Base-by-base conservation (phyloP, 1,140 invertebrate genomes). In the Cardiocondyla obscurior region DNA sequence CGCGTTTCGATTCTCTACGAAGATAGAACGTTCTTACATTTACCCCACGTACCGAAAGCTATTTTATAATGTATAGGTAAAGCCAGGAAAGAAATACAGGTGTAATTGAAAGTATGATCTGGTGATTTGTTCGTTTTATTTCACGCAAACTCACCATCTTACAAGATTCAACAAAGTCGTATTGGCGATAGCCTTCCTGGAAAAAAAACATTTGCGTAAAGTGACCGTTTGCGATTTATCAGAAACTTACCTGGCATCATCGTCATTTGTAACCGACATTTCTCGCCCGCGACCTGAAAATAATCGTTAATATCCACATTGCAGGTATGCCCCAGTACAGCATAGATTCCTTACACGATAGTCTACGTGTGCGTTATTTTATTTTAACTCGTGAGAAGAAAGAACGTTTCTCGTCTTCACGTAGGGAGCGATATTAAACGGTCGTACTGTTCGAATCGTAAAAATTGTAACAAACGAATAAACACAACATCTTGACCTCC, bases 1-100 rank as follows among this genome's bases (percentile, higher is more conserved):
- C 51, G 33, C 22, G 10, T 42, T 73, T 39, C 51, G 16, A 73
- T 72, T 69, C 44, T 87, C 77, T 82, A 57, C 57, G 67, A 89
- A 85, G 82, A 88, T 85, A 84, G 65, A 85, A 87, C n/a, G 14
- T 86, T 77, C 88, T 79, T 92, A 90, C 81, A 84, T 87, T 87
- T 81, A 53, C 79, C 60, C 36, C 67, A 76, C 82, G 62, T 60
- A 70, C n/a, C 49, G 65, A 73, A 86, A 89, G 57, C 84, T 89
- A 84, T 92, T 92, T 92, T 90, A 83, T 92, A 90, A 90, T 90
- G 87, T 90, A 89, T 91, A 88, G 90, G 81, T 90, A 30, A 19
- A 10, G 69, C 8, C 10, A 39, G 44, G 28, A 86, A 89, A 86
- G 85, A 91, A 91, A 93, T 92, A 92, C 88, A 92, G 81, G 85